phyloP scores from a whole-genome alignment of 2,888 invertebrate species.

The Syritta pipiens region DNA sequence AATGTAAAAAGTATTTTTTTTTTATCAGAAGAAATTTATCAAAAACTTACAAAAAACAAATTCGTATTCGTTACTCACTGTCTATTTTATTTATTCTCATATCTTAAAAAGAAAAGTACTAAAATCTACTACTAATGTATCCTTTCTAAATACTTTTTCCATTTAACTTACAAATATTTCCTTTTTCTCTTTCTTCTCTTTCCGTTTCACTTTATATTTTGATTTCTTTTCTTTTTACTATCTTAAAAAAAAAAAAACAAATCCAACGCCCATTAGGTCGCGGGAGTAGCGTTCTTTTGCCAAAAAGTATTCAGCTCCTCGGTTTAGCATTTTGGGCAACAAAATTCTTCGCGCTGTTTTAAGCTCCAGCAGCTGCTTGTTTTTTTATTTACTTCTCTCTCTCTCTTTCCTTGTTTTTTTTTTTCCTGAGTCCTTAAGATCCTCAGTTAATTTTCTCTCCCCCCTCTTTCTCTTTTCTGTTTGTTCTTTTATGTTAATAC shows the following conservation, averaged over 20 bases:
- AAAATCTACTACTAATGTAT: too few relatives aligned
- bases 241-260: slow-evolving; percentile 42
- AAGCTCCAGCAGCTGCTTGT: slow-evolving; percentile 36
- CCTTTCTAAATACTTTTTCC: slow-evolving; percentile 57
- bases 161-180: slow-evolving; percentile 63
- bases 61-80: not conserved
- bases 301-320: slow-evolving; percentile 77
- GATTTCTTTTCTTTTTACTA: slow-evolving; percentile 14
- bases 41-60: not conserved
- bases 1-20: slow-evolving; percentile 7
- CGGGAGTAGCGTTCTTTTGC: slow-evolving; percentile 77
- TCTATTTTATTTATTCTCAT: not conserved
- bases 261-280: slow-evolving; percentile 74
- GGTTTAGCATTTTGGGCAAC: slow-evolving; percentile 77
- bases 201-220: too few relatives aligned
- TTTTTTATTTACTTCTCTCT: not conserved
- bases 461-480: not conserved
- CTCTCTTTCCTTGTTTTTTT: not conserved
- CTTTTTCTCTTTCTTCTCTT: slow-evolving; percentile 66
- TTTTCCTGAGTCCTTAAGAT: not conserved
- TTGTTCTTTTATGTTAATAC: not conserved
- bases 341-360: slow-evolving; percentile 52
- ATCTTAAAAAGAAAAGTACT: slow-evolving; percentile 12
- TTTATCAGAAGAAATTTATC: too few relatives aligned
- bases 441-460: not conserved